These are phyloP conservation scores for Calliscelio sp. DNA, from an alignment of 2,888 invertebrate genomes.

Conservation along the genomic window DNA sequence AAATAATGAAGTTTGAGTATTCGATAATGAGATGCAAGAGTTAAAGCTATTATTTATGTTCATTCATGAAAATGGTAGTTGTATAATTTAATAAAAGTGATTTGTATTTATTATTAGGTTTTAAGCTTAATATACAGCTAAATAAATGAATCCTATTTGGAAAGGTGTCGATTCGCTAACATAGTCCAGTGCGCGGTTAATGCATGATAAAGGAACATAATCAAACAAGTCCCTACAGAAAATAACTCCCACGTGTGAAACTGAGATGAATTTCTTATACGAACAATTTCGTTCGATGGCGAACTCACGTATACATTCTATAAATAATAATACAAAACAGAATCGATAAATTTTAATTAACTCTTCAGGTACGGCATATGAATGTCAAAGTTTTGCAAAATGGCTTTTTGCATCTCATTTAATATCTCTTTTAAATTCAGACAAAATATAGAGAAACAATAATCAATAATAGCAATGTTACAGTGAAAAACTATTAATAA, in stretches of 20 bases:
- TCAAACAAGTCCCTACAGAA: constrained; percentile 9
- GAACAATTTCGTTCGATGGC: background rate
- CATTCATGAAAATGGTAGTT: too few species aligned
- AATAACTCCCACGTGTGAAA: constrained; percentile 4
- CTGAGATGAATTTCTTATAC: constrained; percentile 21
- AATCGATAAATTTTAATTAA: constrained; percentile 31
- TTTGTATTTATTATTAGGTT: background rate
- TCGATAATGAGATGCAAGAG: too few species aligned
- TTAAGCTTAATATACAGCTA: background rate
- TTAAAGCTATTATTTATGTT: too few species aligned
- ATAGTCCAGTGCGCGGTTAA: background rate
- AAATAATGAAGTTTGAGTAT: too few species aligned
- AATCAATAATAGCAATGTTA: too few species aligned
- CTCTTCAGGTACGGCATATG: background rate
- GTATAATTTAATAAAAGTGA: background rate
- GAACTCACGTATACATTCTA: constrained; percentile 19
- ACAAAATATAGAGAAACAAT: too few species aligned
- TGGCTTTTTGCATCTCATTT: too few species aligned
- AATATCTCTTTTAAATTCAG: too few species aligned
- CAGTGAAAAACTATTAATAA: too few species aligned
- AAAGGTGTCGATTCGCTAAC: background rate
- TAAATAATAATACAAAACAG: constrained; percentile 18
- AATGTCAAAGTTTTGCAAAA: too few species aligned
- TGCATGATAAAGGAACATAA: constrained; percentile 7
- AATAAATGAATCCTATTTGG: background rate